These are phyloP conservation scores for Drosophila percnosoma DNA, from an alignment of 2,888 invertebrate species.

Conservation along the genomic window DNA sequence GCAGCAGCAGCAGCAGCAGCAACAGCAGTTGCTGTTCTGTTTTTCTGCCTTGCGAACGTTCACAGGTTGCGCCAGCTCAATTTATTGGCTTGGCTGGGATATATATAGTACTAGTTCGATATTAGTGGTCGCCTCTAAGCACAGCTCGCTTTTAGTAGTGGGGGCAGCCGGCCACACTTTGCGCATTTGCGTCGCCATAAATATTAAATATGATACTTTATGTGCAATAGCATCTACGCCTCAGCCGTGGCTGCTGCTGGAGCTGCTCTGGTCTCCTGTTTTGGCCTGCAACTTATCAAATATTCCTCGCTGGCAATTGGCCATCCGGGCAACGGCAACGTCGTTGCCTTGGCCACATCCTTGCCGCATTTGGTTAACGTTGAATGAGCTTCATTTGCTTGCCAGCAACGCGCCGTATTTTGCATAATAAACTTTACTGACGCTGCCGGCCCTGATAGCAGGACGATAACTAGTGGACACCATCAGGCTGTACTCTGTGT, in stretches of 20 bases:
- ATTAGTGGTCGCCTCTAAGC: slow-evolving; percentile 63
- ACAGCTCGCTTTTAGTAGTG: slow-evolving; percentile 35
- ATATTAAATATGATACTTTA: slow-evolving; percentile 82
- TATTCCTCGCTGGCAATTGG: slow-evolving; percentile 79
- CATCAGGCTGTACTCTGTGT: neutral
- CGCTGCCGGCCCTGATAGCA: slow-evolving; percentile 36
- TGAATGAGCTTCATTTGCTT: slow-evolving; percentile 81
- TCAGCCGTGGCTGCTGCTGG: slow-evolving; percentile 28
- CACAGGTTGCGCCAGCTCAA: slow-evolving; percentile 48
- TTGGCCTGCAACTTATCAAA: slow-evolving; percentile 75
- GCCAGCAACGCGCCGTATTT: slow-evolving; percentile 69
- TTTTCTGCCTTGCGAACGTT: slow-evolving; percentile 46
- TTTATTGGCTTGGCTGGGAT: slow-evolving; percentile 71
- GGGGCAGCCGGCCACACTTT: slow-evolving; percentile 39
- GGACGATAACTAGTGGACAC: slow-evolving; percentile 29
- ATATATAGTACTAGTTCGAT: slow-evolving; percentile 61
- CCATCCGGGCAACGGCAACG: slow-evolving; percentile 59
- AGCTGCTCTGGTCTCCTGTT: slow-evolving; percentile 18
- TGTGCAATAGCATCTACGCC: slow-evolving; percentile 51
- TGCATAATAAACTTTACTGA: slow-evolving; percentile 78
- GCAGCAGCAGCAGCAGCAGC: slow-evolving; percentile 1
- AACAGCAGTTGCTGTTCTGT: slow-evolving; percentile 11
- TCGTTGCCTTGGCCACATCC: slow-evolving; percentile 77
- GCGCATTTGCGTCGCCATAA: slow-evolving; percentile 75
- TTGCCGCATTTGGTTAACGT: slow-evolving; percentile 65